Base-by-base conservation (phyloP, 2,113 vertebrate genomes). In the Alces alces region DNA sequence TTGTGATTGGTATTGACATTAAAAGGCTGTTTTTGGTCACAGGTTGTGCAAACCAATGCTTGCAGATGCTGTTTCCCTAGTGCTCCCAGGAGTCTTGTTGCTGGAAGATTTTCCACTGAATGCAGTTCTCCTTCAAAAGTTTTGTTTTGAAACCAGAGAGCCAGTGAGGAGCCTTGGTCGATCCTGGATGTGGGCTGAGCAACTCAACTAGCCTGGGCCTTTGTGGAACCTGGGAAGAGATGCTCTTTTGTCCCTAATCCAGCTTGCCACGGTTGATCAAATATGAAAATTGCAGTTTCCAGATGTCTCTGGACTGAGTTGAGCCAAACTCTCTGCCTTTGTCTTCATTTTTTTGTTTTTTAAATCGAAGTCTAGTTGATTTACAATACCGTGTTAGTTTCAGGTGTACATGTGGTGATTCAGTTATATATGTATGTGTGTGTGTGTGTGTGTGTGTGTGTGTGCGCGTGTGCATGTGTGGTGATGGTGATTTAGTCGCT, bases 101-200 rank as follows among this genome's bases (percentile, higher is more conserved):
- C 55, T 36, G 76, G 33, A 82, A 92, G 86, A 95, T 98, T 98
- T 97, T 89, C 98, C 93, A 83, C 13, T 83, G 95, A 96, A 93
- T 4, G 45, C 55, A 14, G 86, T 66, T 70, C 76, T 93, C 92
- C 93, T 97, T 98, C 95, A 95, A 57, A 95, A 95, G 93, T 89
- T 95, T 89, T 96, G 93, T 98, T 97, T 97, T 95, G 96, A 97
- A 96, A 95, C 61, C 64, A 15, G 97, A 98, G 76, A 94, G 30
- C 82, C 89, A 91, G 73, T 3, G 45, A 96, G 91, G 84, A 97
- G 84, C 33, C 79, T 95, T 47, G 66, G 55, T 79, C 94, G 91
- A 97, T 96, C 91, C 98, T 89, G 82, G 55, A 85, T 6, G 45
- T 2, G 0, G 61, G 57, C 70, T 83, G 87, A 91, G 55, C 43